Evolutionary conservation across 2,888 invertebrate species (phyloP).

Genomic region (Salticus scenicus): DNA sequence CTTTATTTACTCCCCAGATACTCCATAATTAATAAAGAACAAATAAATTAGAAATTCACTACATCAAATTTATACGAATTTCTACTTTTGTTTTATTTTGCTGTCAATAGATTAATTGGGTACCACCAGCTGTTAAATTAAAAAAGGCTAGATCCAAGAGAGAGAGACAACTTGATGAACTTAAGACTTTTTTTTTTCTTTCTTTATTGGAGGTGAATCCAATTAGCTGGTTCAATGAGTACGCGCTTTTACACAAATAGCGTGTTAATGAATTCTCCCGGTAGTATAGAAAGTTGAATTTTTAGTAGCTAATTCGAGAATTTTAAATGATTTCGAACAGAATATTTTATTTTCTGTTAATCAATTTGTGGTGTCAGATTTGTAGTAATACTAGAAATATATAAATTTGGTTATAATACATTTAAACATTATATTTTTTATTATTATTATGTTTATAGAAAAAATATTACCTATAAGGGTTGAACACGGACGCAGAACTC

Average conservation of each 20-base stretch:
- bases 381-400: too few species aligned
- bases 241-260: background rate
- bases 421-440: too few species aligned
- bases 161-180: background rate
- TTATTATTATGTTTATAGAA: too few species aligned
- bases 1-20: too few species aligned
- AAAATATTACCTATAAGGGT: too few species aligned
- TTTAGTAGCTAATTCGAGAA: background rate
- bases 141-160: background rate
- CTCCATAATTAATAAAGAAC: background rate
- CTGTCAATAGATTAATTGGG: background rate
- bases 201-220: background rate
- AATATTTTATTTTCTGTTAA: background rate
- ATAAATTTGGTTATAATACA: too few species aligned
- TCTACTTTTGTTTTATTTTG: background rate
- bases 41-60: background rate
- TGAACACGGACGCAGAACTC: too few species aligned
- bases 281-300: background rate
- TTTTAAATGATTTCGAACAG: background rate
- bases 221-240: background rate
- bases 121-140: background rate
- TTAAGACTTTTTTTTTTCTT: background rate
- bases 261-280: background rate
- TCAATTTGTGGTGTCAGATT: background rate
- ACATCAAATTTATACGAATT: background rate